phyloP scores from a whole-genome alignment of 2,888 invertebrate species.

The Caenorhabditis becei region DNA sequence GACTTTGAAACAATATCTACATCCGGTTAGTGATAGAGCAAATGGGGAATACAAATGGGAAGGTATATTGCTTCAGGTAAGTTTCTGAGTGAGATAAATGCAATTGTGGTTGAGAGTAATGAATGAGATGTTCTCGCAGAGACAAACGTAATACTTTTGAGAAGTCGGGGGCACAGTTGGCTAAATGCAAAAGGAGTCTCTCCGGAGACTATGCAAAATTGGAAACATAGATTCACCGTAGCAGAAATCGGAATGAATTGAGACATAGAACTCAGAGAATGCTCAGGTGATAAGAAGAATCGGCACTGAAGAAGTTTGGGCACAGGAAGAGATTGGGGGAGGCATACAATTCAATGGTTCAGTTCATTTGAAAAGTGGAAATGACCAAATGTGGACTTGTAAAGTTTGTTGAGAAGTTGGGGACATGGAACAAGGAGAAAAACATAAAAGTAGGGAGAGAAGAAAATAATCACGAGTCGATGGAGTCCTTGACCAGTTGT shows the following conservation, averaged over 20 bases:
- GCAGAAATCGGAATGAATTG: conserved; percentile 59
- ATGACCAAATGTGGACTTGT: conserved; percentile 50
- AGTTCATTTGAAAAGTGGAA: not conserved
- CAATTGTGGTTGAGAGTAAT: not conserved
- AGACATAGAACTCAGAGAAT: conserved; percentile 51
- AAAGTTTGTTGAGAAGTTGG: conserved; percentile 26
- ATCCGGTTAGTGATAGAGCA: conserved; percentile 13
- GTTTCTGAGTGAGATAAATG: conserved; percentile 1
- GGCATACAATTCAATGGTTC: conserved; percentile 35
- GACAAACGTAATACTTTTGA: conserved; percentile 9
- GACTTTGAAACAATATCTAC: conserved; percentile 11
- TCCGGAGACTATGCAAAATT: conserved; percentile 11
- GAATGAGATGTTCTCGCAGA: conserved; percentile 42
- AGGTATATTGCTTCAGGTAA: conserved; percentile 34
- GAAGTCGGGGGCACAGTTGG: not conserved
- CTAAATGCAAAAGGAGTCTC: not conserved
- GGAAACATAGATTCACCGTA: conserved; percentile 62
- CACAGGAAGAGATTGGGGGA: conserved; percentile 13
- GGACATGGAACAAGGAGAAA: conserved; percentile 13
- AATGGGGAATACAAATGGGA: not conserved
- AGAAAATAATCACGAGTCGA: conserved; percentile 54
- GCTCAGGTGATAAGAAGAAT: conserved; percentile 35
- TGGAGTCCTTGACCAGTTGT: conserved; percentile 71
- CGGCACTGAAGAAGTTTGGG: conserved; percentile 37
- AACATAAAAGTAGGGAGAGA: not conserved